Evolutionary conservation across 2,797 vertebrate genomes (phyloP), one percentile per base, ranked within the genome.

Genomic region (Columba guinea): DNA sequence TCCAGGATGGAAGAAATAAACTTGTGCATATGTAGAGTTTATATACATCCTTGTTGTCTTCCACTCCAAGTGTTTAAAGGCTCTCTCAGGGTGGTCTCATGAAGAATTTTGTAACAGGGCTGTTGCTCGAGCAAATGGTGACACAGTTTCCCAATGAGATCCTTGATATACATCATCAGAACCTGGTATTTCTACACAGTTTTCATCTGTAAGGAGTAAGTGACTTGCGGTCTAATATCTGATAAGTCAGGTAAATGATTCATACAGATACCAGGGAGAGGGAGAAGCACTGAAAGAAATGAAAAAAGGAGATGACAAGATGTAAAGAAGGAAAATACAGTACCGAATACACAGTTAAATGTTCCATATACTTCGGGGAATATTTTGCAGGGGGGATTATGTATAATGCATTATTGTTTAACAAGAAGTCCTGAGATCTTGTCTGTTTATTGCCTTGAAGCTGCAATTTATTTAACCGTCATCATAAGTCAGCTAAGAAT

Each of bases 131-230:
- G 68, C 28, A 94, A 95, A 87, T 68, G 46, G 26, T 77, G 52
- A 37, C 80, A 71, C 71, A 60, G 14, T 79, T 94, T 93, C 81
- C 70, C 49, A 75, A 56, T 78, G 52, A 62, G 56, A 60, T 78
- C 22, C 30, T 37, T 84, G 55, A 55, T 74, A 84, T 90, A 87
- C 41, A 94, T 41, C 41, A 87, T 81, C 86, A 90, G 37, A 46
- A 46, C 44, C 67, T 87, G 74, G 19, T 30, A 48, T 84, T 96
- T 92, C 84, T 51, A 44, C 70, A 9, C 24, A 13, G 65, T 92
- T 95, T 90, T 93, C 65, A 73, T 82, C 67, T 89, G 55, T 56
- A 71, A 69, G 83, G 79, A 87, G 21, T 35, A 93, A 90, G 81
- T 84, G 21, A 51, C 24, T 71, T 77, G 34, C 81, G 37, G 58